Conservation (phyloP, 1,140 invertebrate species). For the Ptiloglossa arizonensis region DNA sequence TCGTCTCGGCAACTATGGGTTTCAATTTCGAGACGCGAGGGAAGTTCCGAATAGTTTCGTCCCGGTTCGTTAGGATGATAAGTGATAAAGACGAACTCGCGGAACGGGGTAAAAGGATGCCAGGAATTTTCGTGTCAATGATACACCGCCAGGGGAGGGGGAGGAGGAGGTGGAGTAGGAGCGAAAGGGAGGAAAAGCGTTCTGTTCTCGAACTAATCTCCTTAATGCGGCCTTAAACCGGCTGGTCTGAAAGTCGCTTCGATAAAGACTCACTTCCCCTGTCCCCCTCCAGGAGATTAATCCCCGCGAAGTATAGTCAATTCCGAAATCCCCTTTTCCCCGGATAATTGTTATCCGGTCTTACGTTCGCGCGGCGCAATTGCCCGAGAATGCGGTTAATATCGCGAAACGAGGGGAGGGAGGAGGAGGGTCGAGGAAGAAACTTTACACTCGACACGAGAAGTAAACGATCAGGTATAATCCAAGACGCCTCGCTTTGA, state of each 20-base stretch:
- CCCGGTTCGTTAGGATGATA: conserved; percentile 10
- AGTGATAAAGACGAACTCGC: background rate
- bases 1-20: background rate
- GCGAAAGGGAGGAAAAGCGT: background rate
- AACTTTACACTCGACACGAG: no score
- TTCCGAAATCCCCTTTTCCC: conserved; percentile 7
- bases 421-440: background rate
- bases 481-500: no score
- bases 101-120: background rate
- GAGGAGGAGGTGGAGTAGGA: no score
- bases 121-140: conserved; percentile 4
- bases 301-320: conserved; percentile 16
- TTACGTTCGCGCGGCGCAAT: background rate
- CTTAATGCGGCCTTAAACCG: conserved; percentile 32
- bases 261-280: conserved; percentile 14
- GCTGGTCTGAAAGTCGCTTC: conserved; percentile 5
- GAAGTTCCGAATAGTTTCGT: background rate
- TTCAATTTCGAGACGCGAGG: background rate
- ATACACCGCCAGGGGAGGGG: background rate
- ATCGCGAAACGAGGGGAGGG: background rate
- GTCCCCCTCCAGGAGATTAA: background rate
- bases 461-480: no score
- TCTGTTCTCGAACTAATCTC: conserved; percentile 1
- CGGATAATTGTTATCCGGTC: conserved; percentile 11
- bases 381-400: conserved; percentile 8